These are phyloP conservation scores for Lepetodrilus schrolli DNA, from an alignment of 2,888 invertebrate genomes.

Conservation along the genomic window DNA sequence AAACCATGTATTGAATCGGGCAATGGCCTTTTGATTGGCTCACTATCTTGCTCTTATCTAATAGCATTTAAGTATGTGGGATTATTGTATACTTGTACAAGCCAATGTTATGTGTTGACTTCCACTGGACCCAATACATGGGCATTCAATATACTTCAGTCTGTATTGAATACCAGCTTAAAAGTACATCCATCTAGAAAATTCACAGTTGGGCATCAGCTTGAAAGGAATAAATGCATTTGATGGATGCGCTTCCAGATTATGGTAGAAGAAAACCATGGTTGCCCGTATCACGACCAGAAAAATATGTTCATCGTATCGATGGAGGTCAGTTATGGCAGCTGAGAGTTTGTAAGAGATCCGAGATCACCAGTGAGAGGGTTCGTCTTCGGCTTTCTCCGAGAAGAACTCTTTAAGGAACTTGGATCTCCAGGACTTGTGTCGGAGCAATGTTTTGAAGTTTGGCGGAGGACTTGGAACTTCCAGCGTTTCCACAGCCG, in stretches of 20 bases:
- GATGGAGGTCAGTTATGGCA: background rate
- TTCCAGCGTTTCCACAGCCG: background rate
- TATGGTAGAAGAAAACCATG: background rate
- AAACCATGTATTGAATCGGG: no score
- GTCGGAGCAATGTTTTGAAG: slow-evolving; percentile 31
- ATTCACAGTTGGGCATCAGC: background rate
- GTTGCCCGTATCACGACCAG: background rate
- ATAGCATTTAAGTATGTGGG: no score
- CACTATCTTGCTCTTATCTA: no score
- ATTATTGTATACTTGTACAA: no score
- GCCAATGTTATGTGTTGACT: no score
- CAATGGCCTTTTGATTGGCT: no score
- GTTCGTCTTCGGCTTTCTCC: slow-evolving; percentile 8
- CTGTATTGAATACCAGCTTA: no score
- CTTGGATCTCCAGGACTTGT: slow-evolving; percentile 16
- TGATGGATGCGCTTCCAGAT: background rate
- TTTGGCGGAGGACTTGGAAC: slow-evolving; percentile 10
- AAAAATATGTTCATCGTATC: background rate
- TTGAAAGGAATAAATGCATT: background rate
- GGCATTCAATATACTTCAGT: no score
- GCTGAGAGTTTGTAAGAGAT: background rate
- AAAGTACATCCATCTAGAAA: no score
- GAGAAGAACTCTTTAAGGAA: slow-evolving; percentile 10
- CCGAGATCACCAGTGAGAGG: background rate
- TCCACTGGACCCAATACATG: no score